Evolutionary conservation across 2,113 vertebrate genomes (phyloP).

Genomic region (Diphyllodes magnificus): DNA sequence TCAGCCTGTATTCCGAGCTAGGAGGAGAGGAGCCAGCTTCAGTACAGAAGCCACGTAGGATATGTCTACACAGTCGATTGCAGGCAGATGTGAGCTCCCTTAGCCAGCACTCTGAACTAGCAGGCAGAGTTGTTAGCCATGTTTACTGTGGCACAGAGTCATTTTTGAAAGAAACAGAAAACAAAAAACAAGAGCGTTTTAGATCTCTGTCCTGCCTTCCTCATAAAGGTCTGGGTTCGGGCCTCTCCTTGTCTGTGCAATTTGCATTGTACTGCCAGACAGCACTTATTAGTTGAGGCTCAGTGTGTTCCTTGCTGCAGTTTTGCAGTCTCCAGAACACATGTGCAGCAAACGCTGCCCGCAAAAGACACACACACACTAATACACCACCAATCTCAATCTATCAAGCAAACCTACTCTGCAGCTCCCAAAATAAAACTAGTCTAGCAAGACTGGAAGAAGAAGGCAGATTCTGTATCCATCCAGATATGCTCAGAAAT

Average conservation of each 20-base stretch:
- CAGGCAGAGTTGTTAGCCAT: background rate
- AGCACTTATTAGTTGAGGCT: background rate
- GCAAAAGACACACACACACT: accelerated
- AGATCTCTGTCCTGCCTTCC: background rate
- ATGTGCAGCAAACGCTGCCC: background rate
- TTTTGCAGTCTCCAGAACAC: background rate
- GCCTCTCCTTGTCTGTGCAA: background rate
- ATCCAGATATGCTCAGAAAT: background rate
- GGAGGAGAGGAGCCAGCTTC: background rate
- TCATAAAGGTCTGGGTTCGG: background rate
- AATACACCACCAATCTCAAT: background rate
- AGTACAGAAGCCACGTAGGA: background rate
- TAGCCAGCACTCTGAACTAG: background rate
- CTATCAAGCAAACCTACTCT: background rate
- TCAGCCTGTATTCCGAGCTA: accelerated
- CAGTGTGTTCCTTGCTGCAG: background rate
- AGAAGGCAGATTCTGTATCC: background rate
- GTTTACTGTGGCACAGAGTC: slow-evolving; percentile 21
- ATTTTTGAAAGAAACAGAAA: slow-evolving; percentile 20
- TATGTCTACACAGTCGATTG: background rate
- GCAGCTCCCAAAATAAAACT: background rate
- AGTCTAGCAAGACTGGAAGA: background rate
- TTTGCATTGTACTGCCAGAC: background rate
- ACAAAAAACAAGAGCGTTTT: background rate
- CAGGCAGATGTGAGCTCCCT: slow-evolving; percentile 22